Evolutionary conservation across 2,113 vertebrate genomes (phyloP).

Genomic region (Platanista minor): DNA sequence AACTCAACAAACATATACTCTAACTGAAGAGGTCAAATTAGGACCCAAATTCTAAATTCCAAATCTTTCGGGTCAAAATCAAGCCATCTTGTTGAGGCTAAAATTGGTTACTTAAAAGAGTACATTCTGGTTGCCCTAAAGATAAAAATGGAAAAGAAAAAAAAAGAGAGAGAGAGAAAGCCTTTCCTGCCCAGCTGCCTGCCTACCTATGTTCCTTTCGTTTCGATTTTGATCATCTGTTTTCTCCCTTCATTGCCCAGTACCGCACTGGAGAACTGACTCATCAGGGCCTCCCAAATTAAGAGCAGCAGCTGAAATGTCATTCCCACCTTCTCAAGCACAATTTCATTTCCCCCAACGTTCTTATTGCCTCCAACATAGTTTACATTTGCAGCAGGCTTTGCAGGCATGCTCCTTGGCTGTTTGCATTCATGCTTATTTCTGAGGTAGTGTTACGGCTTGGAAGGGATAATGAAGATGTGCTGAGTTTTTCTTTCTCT

Average conservation of each 20-base stretch:
- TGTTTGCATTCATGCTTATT: background rate
- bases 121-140: background rate
- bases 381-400: background rate
- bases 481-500: background rate
- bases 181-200: slow-evolving; percentile 21
- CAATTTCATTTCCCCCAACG: background rate
- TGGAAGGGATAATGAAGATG: background rate
- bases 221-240: slow-evolving; percentile 35
- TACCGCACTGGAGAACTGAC: background rate
- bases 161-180: background rate
- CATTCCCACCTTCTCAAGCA: slow-evolving; percentile 11
- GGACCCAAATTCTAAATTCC: slow-evolving; percentile 24
- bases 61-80: background rate
- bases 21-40: background rate
- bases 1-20: background rate
- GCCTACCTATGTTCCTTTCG: background rate
- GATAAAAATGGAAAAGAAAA: background rate
- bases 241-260: background rate
- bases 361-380: background rate
- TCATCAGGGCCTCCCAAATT: slow-evolving; percentile 12
- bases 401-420: background rate
- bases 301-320: slow-evolving; percentile 22
- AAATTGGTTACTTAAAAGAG: slow-evolving; percentile 13
- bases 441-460: background rate
- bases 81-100: slow-evolving; percentile 16